phyloP scores from a whole-genome alignment of 2,113 vertebrate species.

The Orientallactaga bullata region DNA sequence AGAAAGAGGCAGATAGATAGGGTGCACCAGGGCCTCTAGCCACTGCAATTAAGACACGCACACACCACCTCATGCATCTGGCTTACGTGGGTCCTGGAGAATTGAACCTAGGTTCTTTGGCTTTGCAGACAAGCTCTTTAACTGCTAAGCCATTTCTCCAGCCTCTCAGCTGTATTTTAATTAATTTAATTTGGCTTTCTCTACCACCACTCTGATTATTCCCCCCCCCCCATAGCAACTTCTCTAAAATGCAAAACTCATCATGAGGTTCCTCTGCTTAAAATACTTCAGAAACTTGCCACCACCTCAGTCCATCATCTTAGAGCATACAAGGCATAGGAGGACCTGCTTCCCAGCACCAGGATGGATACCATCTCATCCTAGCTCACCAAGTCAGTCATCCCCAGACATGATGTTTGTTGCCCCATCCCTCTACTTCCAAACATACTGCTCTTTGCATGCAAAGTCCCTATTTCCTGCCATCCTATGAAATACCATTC shows the following conservation, averaged over 20 bases:
- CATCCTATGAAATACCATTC: not conserved
- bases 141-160: too few relatives aligned
- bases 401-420: not conserved
- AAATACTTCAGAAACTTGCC: not conserved
- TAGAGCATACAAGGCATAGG: not conserved
- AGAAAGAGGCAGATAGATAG: too few relatives aligned
- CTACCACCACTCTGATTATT: not conserved
- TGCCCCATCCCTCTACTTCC: not conserved
- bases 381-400: not conserved
- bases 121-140: too few relatives aligned
- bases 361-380: not conserved
- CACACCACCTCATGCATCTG: too few relatives aligned
- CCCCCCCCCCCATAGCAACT: not conserved
- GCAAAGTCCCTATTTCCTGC: not conserved
- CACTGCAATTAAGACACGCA: too few relatives aligned
- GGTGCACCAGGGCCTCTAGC: too few relatives aligned
- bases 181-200: not conserved
- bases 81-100: too few relatives aligned
- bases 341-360: not conserved
- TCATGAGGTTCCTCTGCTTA: not conserved
- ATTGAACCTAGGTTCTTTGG: too few relatives aligned
- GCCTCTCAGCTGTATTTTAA: not conserved
- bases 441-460: not conserved
- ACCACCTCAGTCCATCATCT: not conserved
- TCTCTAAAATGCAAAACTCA: conserved; percentile 9